Base-by-base conservation (phyloP, 2,113 vertebrate genomes). In the Calidris pugnax region DNA sequence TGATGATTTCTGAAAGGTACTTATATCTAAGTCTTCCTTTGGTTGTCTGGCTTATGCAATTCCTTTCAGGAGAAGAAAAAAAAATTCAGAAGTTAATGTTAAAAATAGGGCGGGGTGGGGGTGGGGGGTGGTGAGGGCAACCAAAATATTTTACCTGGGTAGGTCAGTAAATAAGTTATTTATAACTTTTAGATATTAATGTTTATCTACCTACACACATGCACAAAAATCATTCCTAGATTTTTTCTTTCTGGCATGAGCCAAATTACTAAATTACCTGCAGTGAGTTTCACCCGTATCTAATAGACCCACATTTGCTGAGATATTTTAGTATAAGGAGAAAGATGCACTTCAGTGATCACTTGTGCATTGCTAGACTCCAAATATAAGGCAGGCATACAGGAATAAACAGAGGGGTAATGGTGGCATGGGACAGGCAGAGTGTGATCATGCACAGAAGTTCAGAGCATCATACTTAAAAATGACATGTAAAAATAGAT, bases 211-310 rank as follows among this genome's bases (percentile, higher is more conserved):
- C 2, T 63, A 17, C 62, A 79, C 3, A 9, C 3, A 27, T 2
- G 3, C 37, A 47, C 1, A 6, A 2, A 74, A 73, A 28, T 4
- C 8, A 4, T 9, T 32, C 9, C 14, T 10, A 14, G 6, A 10
- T 47, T 12, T 23, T 86, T 64, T 57, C 22, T 37, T 16, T n/a
- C 37, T 83, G n/a, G 74, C 53, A 43, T 67, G 53, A 85, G 6
- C 7, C 23, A 64, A 82, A 74, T 53, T 66, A 33, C 10, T 24
- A 51, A 60, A 62, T n/a, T 48, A 35, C 15, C 16, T 14, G 3
- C 2, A 3, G 10, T 71, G 55, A 60, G 2, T 55, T 84, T 90
- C 28, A 76, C 2, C 6, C 13, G 26, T 37, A 26, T 16, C 1
- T 68, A 66, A 24, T 0, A 4, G 13, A 62, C 5, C 4, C 7